Conservation (phyloP, 1,140 invertebrate genomes). For the Trachymyrmex septentrionalis region DNA sequence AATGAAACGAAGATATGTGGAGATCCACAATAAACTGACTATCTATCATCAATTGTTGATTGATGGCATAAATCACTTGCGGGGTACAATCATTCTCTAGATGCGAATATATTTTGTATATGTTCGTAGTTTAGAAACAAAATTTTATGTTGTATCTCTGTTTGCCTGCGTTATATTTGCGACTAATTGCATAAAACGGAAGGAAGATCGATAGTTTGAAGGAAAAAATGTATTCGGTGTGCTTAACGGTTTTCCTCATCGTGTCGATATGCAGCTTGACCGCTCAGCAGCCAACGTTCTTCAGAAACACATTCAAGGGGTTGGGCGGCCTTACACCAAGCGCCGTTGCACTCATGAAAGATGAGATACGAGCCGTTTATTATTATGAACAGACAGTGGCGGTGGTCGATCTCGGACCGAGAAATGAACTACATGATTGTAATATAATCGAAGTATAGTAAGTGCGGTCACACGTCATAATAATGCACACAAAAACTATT, state of each 20-base stretch:
- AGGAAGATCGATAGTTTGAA: not conserved
- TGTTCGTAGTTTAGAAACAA: not conserved
- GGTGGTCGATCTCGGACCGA: slow-evolving; percentile 90
- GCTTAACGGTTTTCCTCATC: slow-evolving; percentile 61
- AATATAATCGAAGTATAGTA: slow-evolving; percentile 95
- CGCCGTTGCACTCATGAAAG: not conserved
- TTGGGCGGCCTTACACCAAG: slow-evolving; percentile 61
- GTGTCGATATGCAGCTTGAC: slow-evolving; percentile 59
- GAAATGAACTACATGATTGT: slow-evolving; percentile 90
- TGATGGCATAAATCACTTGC: not conserved
- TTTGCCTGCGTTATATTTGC: not conserved
- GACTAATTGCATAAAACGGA: not conserved
- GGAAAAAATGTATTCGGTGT: slow-evolving; percentile 45
- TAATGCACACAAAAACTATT: not conserved
- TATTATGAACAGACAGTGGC: slow-evolving; percentile 93
- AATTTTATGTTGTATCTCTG: not conserved
- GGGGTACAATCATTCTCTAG: not conserved
- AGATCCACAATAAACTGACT: not conserved
- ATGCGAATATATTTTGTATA: not conserved
- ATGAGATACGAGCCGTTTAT: slow-evolving; percentile 87
- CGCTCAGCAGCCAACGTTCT: slow-evolving; percentile 73
- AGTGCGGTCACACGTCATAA: slow-evolving; percentile 83
- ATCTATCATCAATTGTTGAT: not conserved
- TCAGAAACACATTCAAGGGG: slow-evolving; percentile 77
- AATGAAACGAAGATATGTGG: not conserved